Conservation (phyloP, 2,113 vertebrate genomes). For the Scophthalmus maximus region DNA sequence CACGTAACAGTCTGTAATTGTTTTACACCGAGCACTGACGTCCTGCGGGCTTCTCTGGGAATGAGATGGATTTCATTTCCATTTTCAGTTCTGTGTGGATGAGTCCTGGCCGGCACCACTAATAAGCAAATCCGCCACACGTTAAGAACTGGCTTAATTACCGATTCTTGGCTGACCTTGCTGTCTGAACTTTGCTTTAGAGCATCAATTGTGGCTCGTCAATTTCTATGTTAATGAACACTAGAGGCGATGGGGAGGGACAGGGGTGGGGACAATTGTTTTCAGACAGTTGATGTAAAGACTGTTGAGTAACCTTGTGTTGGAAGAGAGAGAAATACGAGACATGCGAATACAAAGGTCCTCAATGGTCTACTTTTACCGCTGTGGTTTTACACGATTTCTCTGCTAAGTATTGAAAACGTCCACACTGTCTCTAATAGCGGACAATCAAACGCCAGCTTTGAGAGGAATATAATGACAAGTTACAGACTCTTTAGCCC, state of each 20-base stretch:
- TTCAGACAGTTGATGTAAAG: slow-evolving; percentile 67
- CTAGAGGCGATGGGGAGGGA: slow-evolving; percentile 67
- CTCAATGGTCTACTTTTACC: slow-evolving; percentile 17
- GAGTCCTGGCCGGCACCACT: slow-evolving; percentile 56
- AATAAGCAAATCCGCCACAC: slow-evolving; percentile 67
- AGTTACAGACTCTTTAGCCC: neutral
- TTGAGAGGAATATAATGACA: no score
- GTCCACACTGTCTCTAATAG: neutral
- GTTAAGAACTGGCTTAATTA: slow-evolving; percentile 78
- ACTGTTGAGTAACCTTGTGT: slow-evolving; percentile 63
- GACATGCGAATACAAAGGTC: slow-evolving; percentile 21
- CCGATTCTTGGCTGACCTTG: slow-evolving; percentile 81
- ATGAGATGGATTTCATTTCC: slow-evolving; percentile 72
- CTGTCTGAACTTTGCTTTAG: slow-evolving; percentile 78
- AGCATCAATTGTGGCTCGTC: slow-evolving; percentile 77
- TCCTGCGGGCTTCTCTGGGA: slow-evolving; percentile 62
- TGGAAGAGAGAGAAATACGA: slow-evolving; percentile 29
- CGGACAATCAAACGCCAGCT: neutral
- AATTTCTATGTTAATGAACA: slow-evolving; percentile 82
- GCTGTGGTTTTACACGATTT: neutral
- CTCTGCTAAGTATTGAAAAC: neutral
- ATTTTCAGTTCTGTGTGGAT: slow-evolving; percentile 68
- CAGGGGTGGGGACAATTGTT: slow-evolving; percentile 53
- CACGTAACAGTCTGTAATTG: slow-evolving; percentile 63
- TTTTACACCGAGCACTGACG: slow-evolving; percentile 62